Conservation (phyloP, 2,113 vertebrate genomes). For the Brachypteracias leptosomus region DNA sequence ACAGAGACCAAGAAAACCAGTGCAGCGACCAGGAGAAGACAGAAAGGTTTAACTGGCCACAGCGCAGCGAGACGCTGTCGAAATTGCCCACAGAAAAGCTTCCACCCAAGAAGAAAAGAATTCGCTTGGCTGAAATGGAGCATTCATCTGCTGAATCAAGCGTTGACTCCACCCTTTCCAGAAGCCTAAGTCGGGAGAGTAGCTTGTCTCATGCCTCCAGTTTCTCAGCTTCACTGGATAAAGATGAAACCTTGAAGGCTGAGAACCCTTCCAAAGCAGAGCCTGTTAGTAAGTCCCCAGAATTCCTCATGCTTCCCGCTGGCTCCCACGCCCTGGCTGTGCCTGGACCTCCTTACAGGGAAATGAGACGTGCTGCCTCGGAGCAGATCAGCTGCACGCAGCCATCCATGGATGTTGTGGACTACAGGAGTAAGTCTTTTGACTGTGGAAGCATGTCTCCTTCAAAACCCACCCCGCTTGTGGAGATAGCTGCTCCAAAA, state of each 20-base stretch:
- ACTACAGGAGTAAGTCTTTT: conserved; percentile 95
- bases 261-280: conserved; percentile 84
- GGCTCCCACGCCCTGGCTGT: conserved; percentile 83
- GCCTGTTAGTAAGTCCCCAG: conserved; percentile 73
- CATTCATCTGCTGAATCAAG: conserved; percentile 94
- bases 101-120: conserved; percentile 97
- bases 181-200: conserved; percentile 93
- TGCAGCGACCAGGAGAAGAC: conserved; percentile 81
- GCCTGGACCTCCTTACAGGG: conserved; percentile 77
- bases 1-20: conserved; percentile 85
- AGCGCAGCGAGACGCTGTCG: conserved; percentile 93
- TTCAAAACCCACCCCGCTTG: conserved; percentile 67
- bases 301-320: conserved; percentile 82
- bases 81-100: conserved; percentile 96
- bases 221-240: conserved; percentile 92
- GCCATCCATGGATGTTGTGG: conserved; percentile 85
- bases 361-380: conserved; percentile 91
- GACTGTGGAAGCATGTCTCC: conserved; percentile 87
- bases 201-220: conserved; percentile 93
- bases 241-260: conserved; percentile 84
- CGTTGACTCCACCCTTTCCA: conserved; percentile 89
- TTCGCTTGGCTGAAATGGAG: conserved; percentile 93
- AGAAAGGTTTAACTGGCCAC: conserved; percentile 95
- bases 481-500: conserved; percentile 69
- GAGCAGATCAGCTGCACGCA: conserved; percentile 92